Base-by-base conservation (phyloP, 2,113 vertebrate species). In the Lampris megalopsis region DNA sequence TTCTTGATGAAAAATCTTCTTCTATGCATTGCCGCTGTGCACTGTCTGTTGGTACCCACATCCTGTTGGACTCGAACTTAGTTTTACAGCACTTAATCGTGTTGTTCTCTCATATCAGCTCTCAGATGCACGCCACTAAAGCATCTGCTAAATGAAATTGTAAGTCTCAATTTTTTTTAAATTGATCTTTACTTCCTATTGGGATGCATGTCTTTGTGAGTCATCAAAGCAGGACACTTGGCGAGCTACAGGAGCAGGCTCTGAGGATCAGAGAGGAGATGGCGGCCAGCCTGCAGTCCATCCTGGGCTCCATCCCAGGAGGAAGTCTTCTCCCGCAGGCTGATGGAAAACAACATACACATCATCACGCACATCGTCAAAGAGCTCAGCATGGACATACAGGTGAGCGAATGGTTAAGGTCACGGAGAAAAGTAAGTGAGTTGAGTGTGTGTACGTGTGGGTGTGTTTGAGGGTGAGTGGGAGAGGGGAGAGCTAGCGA, bases 301-400 rank as follows among this genome's bases (percentile, higher is more conserved):
- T 85, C 6, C 89, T 90, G 0, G 83, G 88, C 62, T 94, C 84
- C 3, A 64, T 81, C 52, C 24, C 91, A 93, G 3, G 84, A 87
- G 0, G 90, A 96, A 71, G 54, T 72, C 0, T 65, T 92, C 62
- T 95, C 94, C 37, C 86, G 69, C 69, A 93, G 80, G 65, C 88
- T 95, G 54, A 91, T 97, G 85, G 94, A 96, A 88, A 96, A 86
- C 62, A 95, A 95, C 74, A 91, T 96, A 76, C 92, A 95, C 77
- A 95, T 89, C 60, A 93, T 96, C 68, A 95, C 93, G 3, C 90
- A 79, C 73, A 95, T 95, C 0, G 86, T 97, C 71, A 94, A 94
- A 89, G 95, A 95, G 78, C 94, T 97, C 73, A 95, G 91, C 81
- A 90, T 88, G 56, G 92, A 95, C 65, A 94, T 94, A 48, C 92